Evolutionary conservation across 2,113 vertebrate genomes (phyloP), one percentile per base, ranked within the genome.

Genomic region (Hydrochoerus hydrochaeris): DNA sequence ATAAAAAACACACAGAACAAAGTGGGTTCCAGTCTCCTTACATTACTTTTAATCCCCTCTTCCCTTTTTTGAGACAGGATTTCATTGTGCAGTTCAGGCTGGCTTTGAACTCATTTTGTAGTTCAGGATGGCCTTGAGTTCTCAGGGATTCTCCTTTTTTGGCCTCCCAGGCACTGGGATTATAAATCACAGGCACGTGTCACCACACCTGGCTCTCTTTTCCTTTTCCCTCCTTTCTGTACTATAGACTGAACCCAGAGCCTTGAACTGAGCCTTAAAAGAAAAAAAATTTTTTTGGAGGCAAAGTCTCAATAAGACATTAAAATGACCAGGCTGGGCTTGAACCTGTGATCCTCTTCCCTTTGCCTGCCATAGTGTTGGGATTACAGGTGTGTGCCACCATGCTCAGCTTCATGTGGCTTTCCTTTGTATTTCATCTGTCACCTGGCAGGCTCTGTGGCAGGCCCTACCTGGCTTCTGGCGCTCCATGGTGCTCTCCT

Each of bases 401-500:
- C 73, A 77, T 6, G 13, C 44, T 17, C 4, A 13, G 49, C 49
- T 1, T 6, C 1, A 0, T 1, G 87, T 7, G 35, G 77, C 71
- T 71, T 77, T 26, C 32, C 52, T 85, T 62, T 10, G 7, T 92
- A 85, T 52, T 94, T 30, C 16, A 44, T 24, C 58, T 30, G 1
- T 81, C 4, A 19, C 17, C 28, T 8, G 9, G 26, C 2, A 58
- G 81, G 22, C 44, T 65, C n/a, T 2, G 0, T 1, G 26, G 82
- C n/a, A 9, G 0, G 19, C 49, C 97, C 89, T 99, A 99, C 99
- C 99, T 65, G 99, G 98, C 97, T 99, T 99, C 97, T 98, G 98
- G 81, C 99, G 98, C 96, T 99, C 99, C 98, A 99, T 99, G 60
- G 99, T 99, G 98, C 99, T 99, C 5, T 99, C 99, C 98, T 99